Base-by-base conservation (phyloP, 2,113 vertebrate genomes). In the Mystacornis crossleyi region DNA sequence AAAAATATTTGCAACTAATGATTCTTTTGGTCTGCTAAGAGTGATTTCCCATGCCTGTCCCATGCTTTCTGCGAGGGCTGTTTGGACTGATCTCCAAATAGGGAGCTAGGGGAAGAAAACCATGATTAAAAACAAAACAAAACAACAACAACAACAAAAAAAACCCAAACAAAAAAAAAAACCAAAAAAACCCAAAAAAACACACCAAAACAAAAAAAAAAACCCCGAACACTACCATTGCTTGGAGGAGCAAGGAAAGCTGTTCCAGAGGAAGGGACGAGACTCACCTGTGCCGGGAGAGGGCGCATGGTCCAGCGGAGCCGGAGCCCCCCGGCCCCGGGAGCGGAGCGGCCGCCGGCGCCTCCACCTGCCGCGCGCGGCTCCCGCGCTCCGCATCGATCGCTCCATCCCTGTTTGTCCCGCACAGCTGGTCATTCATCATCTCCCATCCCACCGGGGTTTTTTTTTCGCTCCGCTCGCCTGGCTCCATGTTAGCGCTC, bases 331-430 rank as follows among this genome's bases (percentile, higher is more conserved):
- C 65, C 14, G 4, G 61, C 47, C 10, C 55, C 4, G 20, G 54
- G 43, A 34, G 26, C 69, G 23, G 6, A 23, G 67, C 50, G 14
- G 23, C 42, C 21, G n/a, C 7, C 42, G 23, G 54, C 31, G 10
- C 62, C 62, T 42, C 47, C 85, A 86, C 86, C 93, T 93, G 81
- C 70, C 8, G 15, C 38, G n/a, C 78, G 23, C 8, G 12, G 57
- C 51, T 24, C 11, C 53, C 9, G 14, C 25, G 11, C 34, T 80
- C 60, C 25, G 1, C 4, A 7, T 9, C 55, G 0, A 2, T 12
- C 5, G 47, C 12, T n/a, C 5, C 92, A 47, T 28, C 74, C 45
- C 65, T 12, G 48, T 18, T 67, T 29, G 65, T 74, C 89, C 92
- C 40, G 3, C 80, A 57, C 79, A 91, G 88, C 87, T 36, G 64